These are phyloP conservation scores for Anarrhichthys ocellatus DNA, from an alignment of 2,113 vertebrate genomes.

Conservation along the genomic window DNA sequence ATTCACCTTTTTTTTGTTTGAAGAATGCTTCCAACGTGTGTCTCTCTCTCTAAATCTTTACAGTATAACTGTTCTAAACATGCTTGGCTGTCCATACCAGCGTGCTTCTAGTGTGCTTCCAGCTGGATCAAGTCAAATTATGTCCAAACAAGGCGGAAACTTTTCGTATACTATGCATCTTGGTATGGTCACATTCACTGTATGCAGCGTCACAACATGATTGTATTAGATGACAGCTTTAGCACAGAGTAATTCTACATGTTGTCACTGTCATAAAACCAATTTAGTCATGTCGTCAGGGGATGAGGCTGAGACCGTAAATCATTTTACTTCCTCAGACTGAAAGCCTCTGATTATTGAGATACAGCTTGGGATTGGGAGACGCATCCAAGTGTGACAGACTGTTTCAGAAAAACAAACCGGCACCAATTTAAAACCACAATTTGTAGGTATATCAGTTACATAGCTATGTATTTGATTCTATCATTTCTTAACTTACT, in stretches of 20 bases:
- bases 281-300: slow-evolving; percentile 27
- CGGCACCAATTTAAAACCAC: not conserved
- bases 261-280: slow-evolving; percentile 45
- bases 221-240: slow-evolving; percentile 31
- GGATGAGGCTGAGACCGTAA: slow-evolving; percentile 16
- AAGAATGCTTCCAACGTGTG: not conserved
- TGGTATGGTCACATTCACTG: not conserved
- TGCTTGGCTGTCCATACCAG: not conserved
- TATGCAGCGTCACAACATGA: not conserved
- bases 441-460: not conserved
- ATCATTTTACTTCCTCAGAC: slow-evolving; percentile 36
- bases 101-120: not conserved
- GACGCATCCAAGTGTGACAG: slow-evolving; percentile 31
- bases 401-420: slow-evolving; percentile 12
- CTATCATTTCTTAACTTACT: not conserved
- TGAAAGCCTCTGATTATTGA: slow-evolving; percentile 37
- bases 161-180: not conserved
- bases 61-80: not conserved
- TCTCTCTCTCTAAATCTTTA: not conserved
- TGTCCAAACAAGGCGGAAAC: slow-evolving; percentile 9
- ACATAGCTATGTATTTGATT: not conserved
- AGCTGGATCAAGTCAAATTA: not conserved
- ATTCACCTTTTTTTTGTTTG: not conserved
- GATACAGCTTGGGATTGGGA: slow-evolving; percentile 13
- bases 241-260: slow-evolving; percentile 42